Base-by-base conservation (phyloP, 2,888 invertebrate genomes). In the Sesia bembeciformis region DNA sequence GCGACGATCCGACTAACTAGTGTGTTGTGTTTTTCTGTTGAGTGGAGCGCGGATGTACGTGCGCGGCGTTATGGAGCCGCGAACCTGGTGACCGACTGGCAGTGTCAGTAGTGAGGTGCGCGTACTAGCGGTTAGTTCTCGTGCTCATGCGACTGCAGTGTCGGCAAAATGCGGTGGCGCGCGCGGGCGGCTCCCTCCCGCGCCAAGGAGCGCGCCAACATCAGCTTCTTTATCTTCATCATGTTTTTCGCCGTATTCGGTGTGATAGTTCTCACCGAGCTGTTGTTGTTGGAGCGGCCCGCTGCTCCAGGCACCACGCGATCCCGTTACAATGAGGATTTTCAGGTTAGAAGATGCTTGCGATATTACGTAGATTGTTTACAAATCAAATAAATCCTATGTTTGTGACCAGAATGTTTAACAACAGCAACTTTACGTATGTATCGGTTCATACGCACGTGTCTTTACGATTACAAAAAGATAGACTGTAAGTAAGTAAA, bases 221-320 rank as follows among this genome's bases (percentile, higher is more conserved):
- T 96, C 92, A 96, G 96, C 73, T 96, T 97, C 87, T 93, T 96
- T 84, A 94, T 97, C 78, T 96, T 97, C 61, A 93, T 97, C 66
- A 95, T 96, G 91, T 97, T 97, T 84, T 96, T 97, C 81, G 95
- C 94, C 49, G 94, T 97, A 57, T 97, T 97, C 77, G 95, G 95
- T 52, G 91, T 96, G 68, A 97, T 97, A 71, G 94, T 97, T 59
- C 91, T 97, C 64, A 96, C 96, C 60, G 96, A 97, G 86, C 94
- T 96, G 68, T 92, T 95, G 72, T 82, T 81, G 59, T 84, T 86
- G 67, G 89, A 90, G 62, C 81, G 87, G 52, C 87, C 87, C 59
- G 91, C 91, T 90, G 66, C 93, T 91, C 83, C 94, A 3, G 72
- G 75, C 42, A 65, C 76, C 0, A 51, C 77, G 53, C 72, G 81